A percentile compares a stretch with the other conserved stretches of the same genome.
These are phyloP conservation scores for Epinotia bilunana DNA, from an alignment of 2,888 invertebrate genomes.

Conservation along the genomic window DNA sequence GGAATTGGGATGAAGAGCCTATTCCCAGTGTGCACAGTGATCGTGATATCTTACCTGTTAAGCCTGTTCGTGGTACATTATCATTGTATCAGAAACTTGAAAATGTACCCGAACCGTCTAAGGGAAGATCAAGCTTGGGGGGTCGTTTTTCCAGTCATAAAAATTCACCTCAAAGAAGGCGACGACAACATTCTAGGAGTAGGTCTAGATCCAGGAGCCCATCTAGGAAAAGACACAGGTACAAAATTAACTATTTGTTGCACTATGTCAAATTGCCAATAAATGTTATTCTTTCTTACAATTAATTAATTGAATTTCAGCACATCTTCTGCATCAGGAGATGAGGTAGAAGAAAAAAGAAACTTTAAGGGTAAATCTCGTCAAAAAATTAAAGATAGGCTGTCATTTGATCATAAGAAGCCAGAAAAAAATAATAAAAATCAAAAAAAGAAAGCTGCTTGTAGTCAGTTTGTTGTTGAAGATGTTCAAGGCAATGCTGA, in stretches of 20 bases:
- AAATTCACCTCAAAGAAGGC: constrained; percentile 69
- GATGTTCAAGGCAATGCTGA: constrained; percentile 90
- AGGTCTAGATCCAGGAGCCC: constrained; percentile 79
- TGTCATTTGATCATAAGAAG: constrained; percentile 79
- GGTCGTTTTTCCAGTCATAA: constrained; percentile 63
- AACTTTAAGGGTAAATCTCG: constrained; percentile 68
- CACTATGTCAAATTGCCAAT: constrained; percentile 11
- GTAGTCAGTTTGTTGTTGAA: constrained; percentile 87
- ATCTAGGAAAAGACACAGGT: constrained; percentile 80
- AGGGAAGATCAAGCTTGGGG: constrained; percentile 58
- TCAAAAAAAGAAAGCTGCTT: constrained; percentile 84
- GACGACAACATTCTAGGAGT: constrained; percentile 70
- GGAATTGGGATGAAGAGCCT: constrained; percentile 98
- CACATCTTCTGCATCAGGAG: constrained; percentile 81
- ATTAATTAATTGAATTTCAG: constrained; percentile 62
- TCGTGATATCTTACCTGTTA: constrained; percentile 87
- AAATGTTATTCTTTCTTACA: constrained; percentile 17
- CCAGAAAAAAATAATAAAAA: constrained; percentile 78
- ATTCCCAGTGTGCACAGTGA: constrained; percentile 95
- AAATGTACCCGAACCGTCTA: constrained; percentile 60
- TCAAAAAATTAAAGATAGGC: constrained; percentile 84
- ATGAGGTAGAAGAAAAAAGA: constrained; percentile 83
- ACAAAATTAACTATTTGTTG: constrained; percentile 41
- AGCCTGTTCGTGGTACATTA: constrained; percentile 84
- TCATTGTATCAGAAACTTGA: constrained; percentile 85